Conservation (phyloP, 2,888 invertebrate genomes). For the Chromoteleia sp. region DNA sequence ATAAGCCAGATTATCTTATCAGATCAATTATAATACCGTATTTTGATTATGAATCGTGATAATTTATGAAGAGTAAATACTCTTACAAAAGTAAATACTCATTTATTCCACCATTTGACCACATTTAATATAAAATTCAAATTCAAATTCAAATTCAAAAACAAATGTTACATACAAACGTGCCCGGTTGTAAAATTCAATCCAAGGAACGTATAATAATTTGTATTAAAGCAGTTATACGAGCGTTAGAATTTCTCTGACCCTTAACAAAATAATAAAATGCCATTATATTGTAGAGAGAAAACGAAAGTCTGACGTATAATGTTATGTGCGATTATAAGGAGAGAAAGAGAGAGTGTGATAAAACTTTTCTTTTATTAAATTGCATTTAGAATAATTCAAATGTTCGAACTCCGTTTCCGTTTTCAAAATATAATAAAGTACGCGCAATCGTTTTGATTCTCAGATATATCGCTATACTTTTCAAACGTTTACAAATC, state of each 20-base stretch:
- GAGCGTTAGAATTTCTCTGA: conserved; percentile 14
- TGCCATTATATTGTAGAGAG: conserved; percentile 42
- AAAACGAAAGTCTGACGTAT: conserved; percentile 50
- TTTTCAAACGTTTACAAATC: too few species aligned
- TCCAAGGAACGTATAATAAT: not conserved
- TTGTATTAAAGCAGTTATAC: not conserved
- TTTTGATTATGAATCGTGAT: not conserved
- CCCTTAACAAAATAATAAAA: conserved; percentile 42
- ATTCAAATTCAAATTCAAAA: too few species aligned
- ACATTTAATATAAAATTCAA: not conserved
- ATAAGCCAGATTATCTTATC: not conserved
- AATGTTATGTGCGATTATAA: conserved; percentile 49
- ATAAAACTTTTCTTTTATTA: conserved; percentile 17
- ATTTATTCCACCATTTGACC: not conserved
- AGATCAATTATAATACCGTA: not conserved
- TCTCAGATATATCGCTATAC: too few species aligned
- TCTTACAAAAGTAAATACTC: not conserved
- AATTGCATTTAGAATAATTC: conserved; percentile 18
- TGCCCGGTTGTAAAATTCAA: conserved; percentile 1
- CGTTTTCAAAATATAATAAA: conserved; percentile 1
- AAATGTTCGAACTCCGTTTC: too few species aligned
- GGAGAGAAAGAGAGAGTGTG: conserved; percentile 44
- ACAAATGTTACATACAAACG: too few species aligned
- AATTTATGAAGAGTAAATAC: not conserved
- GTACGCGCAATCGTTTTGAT: too few species aligned